Conservation (phyloP, 2,797 vertebrate species). For the Astyanax mexicanus region DNA sequence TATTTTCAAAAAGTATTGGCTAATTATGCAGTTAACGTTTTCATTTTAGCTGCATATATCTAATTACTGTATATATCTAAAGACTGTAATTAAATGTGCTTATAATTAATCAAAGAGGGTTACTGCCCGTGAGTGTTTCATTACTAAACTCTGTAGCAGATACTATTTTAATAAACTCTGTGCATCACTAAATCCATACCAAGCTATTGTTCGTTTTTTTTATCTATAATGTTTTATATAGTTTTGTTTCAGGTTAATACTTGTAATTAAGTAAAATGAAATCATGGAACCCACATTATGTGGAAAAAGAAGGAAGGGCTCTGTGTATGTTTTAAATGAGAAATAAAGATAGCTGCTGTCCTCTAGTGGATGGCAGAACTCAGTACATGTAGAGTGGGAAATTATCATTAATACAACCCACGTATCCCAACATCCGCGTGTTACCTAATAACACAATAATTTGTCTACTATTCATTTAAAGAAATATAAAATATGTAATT, state of each 20-base stretch:
- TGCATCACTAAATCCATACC: background rate
- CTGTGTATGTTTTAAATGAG: background rate
- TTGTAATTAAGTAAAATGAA: no score
- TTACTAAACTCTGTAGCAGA: slow-evolving; percentile 25
- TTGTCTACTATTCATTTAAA: no score
- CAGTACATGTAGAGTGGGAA: background rate
- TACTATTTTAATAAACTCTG: background rate
- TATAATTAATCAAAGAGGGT: slow-evolving; percentile 35
- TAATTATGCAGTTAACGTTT: slow-evolving; percentile 24
- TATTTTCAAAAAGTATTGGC: slow-evolving; percentile 28
- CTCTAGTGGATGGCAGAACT: slow-evolving; percentile 51
- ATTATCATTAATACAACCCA: no score
- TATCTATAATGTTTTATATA: background rate
- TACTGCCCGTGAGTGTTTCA: slow-evolving; percentile 19
- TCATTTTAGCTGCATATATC: slow-evolving; percentile 24
- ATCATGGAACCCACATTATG: no score
- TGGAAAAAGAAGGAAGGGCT: no score
- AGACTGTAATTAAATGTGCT: slow-evolving; percentile 48
- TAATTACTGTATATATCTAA: slow-evolving; percentile 15
- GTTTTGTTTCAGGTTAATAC: background rate
- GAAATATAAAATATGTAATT: no score
- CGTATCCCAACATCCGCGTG: no score
- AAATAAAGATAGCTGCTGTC: slow-evolving; percentile 37
- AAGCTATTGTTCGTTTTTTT: no score
- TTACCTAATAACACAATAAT: no score